Conservation (phyloP, 2,888 invertebrate genomes). For the Hoplodrina blanda region DNA sequence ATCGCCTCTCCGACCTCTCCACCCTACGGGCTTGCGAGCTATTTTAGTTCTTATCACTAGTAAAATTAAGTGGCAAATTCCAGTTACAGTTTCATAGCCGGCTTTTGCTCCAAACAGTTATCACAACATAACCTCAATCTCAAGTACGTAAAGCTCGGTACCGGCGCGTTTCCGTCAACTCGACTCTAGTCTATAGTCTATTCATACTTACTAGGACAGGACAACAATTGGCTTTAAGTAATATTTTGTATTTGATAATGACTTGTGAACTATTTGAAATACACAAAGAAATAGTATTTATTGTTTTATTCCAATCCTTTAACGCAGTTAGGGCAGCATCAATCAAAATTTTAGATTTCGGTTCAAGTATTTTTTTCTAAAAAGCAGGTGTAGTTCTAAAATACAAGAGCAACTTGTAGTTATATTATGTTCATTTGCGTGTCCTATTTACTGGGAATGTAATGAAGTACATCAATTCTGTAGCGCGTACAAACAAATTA, state of each 20-base stretch:
- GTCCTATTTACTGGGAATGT: slow-evolving; percentile 64
- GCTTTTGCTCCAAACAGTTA: slow-evolving; percentile 85
- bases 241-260: slow-evolving; percentile 72
- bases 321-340: slow-evolving; percentile 48
- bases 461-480: slow-evolving; percentile 73
- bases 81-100: slow-evolving; percentile 73
- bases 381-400: neutral
- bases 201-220: slow-evolving; percentile 69
- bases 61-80: slow-evolving; percentile 78
- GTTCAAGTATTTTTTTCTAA: slow-evolving; percentile 10
- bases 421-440: slow-evolving; percentile 32
- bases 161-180: slow-evolving; percentile 78
- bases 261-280: slow-evolving; percentile 80
- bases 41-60: slow-evolving; percentile 81
- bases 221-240: slow-evolving; percentile 82
- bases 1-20: slow-evolving; percentile 76
- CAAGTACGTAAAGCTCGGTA: slow-evolving; percentile 82
- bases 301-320: slow-evolving; percentile 85
- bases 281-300: slow-evolving; percentile 78
- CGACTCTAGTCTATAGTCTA: slow-evolving; percentile 61
- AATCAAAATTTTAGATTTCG: slow-evolving; percentile 38
- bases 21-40: slow-evolving; percentile 73
- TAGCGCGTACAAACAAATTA: slow-evolving; percentile 73
- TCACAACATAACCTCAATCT: slow-evolving; percentile 90
- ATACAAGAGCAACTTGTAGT: slow-evolving; percentile 14